These are phyloP conservation scores for Xanthostigma xanthostigma DNA, from an alignment of 2,888 invertebrate genomes.

Conservation along the genomic window DNA sequence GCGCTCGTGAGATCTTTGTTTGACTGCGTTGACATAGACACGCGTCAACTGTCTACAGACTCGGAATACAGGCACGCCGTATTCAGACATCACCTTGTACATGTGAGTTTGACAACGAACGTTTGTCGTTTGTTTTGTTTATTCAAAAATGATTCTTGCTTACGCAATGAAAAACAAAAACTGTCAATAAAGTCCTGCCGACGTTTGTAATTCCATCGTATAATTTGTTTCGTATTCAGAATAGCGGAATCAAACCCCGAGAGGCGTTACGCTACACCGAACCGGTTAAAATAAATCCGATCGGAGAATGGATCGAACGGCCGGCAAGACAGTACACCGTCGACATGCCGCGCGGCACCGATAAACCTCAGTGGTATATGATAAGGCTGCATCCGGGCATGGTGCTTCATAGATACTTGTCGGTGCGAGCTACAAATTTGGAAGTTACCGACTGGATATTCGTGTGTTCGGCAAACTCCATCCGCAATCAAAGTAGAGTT, in stretches of 20 bases:
- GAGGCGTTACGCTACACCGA: constrained; percentile 21
- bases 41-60: constrained; percentile 29
- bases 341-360: constrained; percentile 21
- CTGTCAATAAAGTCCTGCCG: neutral
- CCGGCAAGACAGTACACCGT: constrained; percentile 29
- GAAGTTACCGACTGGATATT: constrained; percentile 62
- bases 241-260: constrained; percentile 21
- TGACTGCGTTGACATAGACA: constrained; percentile 50
- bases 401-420: constrained; percentile 41
- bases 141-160: too few relatives aligned
- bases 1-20: constrained; percentile 67
- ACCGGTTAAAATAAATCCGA: constrained; percentile 23
- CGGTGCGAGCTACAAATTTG: constrained; percentile 51
- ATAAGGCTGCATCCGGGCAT: constrained; percentile 36
- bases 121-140: constrained; percentile 3
- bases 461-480: constrained; percentile 48
- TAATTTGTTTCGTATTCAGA: constrained; percentile 17
- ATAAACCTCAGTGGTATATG: constrained; percentile 34
- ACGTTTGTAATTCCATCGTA: neutral
- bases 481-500: constrained; percentile 36
- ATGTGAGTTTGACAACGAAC: constrained; percentile 23
- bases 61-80: constrained; percentile 25
- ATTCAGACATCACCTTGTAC: constrained; percentile 37
- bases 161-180: constrained; percentile 11
- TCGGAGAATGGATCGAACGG: constrained; percentile 35